Evolutionary conservation across 2,113 vertebrate species (phyloP), one percentile per base, ranked within the genome.

Genomic region (Dromas ardeola): DNA sequence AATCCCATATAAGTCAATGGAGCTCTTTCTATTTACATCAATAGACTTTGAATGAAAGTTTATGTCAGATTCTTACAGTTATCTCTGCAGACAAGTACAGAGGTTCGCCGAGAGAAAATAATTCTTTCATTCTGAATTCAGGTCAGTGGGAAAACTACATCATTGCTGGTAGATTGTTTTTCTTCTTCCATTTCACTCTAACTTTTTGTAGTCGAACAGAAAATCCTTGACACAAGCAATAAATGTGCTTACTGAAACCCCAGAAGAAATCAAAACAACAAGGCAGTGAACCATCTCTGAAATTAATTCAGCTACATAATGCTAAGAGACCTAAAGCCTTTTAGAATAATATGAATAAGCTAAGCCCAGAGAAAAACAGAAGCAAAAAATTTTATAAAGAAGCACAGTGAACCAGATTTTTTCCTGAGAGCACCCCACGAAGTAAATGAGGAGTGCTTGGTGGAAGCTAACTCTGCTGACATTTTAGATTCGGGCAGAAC

Each of bases 261-360:
- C 82, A 66, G 55, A 88, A 94, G 86, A 93, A 89, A 95, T 93
- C 73, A 84, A 94, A 88, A 43, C 55, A 69, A 47, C 34, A 27
- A 52, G 81, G 78, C 69, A 95, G 50, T 21, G 69, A 91, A n/a
- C 36, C 4, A 0, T 69, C 58, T 63, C 81, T 55, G 61, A 88
- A 95, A 34, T 86, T 61, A 77, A 42, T 32, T 89, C 72, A 81
- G 78, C 90, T 74, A 38, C 72, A 20, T 7, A 20, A 70, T 6
- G 15, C 36, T 59, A 43, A 87, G 59, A 81, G 25, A 43, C 29
- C 34, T 50, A 78, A 87, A 71, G 20, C 38, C 25, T 73, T 67
- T 62, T 36, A 52, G 49, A 78, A 18, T 38, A 88, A 47, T 2
- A 65, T 4, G 61, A 94, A 56, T 30, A 81, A 86, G 27, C 22